phyloP scores from a whole-genome alignment of 2,113 vertebrate species.

The Cynoglossus semilaevis region DNA sequence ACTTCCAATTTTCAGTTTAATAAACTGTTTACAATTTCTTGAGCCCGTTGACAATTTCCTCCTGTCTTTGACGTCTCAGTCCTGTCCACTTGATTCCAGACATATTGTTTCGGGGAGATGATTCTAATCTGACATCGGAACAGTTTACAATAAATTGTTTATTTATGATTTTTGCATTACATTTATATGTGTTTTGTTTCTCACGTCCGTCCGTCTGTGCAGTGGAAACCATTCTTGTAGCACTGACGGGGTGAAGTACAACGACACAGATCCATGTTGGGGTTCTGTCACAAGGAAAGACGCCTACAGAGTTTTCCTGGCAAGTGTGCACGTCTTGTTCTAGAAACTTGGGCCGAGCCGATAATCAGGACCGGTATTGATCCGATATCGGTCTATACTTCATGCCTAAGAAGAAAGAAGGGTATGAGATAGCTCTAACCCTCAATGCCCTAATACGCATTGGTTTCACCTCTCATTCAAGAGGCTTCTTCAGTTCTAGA shows the following conservation, averaged over 20 bases:
- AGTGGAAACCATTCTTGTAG: slow-evolving; percentile 88
- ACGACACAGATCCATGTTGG: slow-evolving; percentile 93
- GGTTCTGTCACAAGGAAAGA: slow-evolving; percentile 86
- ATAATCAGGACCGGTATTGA: too few species aligned
- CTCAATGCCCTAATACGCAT: too few species aligned
- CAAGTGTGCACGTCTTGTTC: slow-evolving; percentile 66
- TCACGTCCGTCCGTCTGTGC: slow-evolving; percentile 22
- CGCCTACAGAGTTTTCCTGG: slow-evolving; percentile 94
- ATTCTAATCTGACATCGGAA: too few species aligned
- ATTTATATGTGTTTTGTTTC: neutral
- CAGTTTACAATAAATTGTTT: too few species aligned
- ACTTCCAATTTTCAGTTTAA: too few species aligned
- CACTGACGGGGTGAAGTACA: slow-evolving; percentile 82
- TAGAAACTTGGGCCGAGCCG: neutral
- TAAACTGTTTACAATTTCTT: neutral
- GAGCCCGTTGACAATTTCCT: slow-evolving; percentile 17
- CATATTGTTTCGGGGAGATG: slow-evolving; percentile 36
- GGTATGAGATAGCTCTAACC: too few species aligned
- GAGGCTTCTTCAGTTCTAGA: too few species aligned
- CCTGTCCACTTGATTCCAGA: slow-evolving; percentile 47
- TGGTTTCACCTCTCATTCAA: too few species aligned
- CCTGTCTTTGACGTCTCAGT: slow-evolving; percentile 9
- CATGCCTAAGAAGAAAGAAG: too few species aligned
- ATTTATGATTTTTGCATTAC: neutral
- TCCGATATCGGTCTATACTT: too few species aligned